Base-by-base conservation (phyloP, 2,888 invertebrate genomes). In the Heliconius ismenius region DNA sequence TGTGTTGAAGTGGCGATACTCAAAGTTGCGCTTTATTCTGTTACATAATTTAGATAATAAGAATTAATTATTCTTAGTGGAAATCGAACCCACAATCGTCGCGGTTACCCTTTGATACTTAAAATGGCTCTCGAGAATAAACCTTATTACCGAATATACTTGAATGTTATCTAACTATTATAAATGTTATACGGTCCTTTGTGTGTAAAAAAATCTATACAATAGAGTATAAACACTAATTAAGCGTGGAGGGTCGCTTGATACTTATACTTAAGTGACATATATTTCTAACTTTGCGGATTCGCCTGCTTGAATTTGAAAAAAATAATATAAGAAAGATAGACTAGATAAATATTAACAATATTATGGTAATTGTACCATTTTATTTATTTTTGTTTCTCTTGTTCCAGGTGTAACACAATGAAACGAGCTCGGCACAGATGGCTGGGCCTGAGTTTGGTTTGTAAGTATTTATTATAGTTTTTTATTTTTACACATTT, bases 381-480 rank as follows among this genome's bases (percentile, higher is more conserved):
- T 49, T 49, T 49, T 49, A 49, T 18, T 49, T 6, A 49, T 32
- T 24, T 24, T 74, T 4, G 43, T 83, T 82, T 81, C 69, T 79
- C 43, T 88, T 86, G 83, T 88, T 86, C 4, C 92, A 94, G 93
- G 86, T 89, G 81, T 84, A 82, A 84, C 87, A 92, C 82, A 80
- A 94, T 94, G 94, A 94, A 90, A 84, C 86, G 94, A 49, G 84
- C 92, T 24, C 87, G 93, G 65, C 92, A 93, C 86, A 89, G 94
- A 87, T 93, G 93, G 93, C 84, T 91, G 82, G 92, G 89, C 79
- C 72, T 90, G 58, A 86, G 87, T 81, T 80, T 93, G 80, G 88
- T 92, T 83, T 91, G 93, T 93, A 86, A 92, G 93, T 92, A 82
- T 49, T 58, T 43, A 26, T 21, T 49, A 21, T 49, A 49, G 49